Conservation (phyloP, 2,113 vertebrate genomes). For the Oreotragus oreotragus region DNA sequence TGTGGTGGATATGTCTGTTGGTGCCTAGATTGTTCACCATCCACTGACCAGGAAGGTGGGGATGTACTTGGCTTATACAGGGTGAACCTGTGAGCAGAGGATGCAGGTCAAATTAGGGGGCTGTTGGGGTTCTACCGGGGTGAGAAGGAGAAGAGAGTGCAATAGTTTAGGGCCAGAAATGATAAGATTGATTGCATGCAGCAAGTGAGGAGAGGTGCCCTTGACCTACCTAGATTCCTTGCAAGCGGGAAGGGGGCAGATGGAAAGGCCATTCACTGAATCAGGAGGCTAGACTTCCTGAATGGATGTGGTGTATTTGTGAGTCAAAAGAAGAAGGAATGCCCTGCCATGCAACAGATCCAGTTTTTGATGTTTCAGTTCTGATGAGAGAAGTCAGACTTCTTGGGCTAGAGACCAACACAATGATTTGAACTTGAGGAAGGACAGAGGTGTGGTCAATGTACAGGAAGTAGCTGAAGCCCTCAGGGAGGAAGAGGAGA, state of each 20-base stretch:
- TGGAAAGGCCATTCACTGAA: neutral
- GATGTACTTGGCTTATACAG: neutral
- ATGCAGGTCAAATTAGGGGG: neutral
- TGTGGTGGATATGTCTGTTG: neutral
- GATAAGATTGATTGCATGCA: no score
- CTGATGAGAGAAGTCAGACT: neutral
- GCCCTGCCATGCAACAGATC: neutral
- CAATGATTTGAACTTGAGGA: neutral
- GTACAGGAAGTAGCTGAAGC: neutral
- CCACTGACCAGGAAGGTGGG: neutral
- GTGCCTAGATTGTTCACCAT: neutral
- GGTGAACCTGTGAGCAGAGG: neutral
- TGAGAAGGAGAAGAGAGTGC: neutral
- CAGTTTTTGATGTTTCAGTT: neutral
- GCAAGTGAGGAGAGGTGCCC: neutral
- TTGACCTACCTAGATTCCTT: neutral
- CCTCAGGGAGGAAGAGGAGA: neutral
- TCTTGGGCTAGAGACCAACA: neutral
- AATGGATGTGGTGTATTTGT: neutral
- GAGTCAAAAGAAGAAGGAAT: neutral
- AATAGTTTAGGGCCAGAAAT: neutral
- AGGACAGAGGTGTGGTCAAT: fast-evolving
- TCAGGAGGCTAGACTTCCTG: neutral
- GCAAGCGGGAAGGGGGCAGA: no score
- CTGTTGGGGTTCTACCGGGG: neutral